Percentiles rank a stretch among this genome's conserved stretches.
These are phyloP conservation scores for Clupea harengus DNA, from an alignment of 2,113 vertebrate species.

Conservation along the genomic window DNA sequence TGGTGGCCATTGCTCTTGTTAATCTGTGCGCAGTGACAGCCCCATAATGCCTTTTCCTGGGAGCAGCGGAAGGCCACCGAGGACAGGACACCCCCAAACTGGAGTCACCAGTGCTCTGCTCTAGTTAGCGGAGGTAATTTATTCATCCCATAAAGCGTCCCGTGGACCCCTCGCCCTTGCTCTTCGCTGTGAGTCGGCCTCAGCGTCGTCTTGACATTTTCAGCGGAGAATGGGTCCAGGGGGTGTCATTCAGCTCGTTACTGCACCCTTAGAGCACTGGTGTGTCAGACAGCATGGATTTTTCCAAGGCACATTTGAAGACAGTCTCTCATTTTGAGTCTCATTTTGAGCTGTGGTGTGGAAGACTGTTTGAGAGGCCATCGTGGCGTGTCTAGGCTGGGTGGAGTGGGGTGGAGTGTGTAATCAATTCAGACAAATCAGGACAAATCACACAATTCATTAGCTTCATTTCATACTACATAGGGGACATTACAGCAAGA, in stretches of 20 bases:
- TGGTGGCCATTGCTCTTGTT: slow-evolving; percentile 53
- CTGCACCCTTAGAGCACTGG: neutral
- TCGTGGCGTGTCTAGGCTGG: neutral
- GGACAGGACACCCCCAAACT: slow-evolving; percentile 39
- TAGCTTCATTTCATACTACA: slow-evolving; percentile 26
- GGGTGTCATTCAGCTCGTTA: neutral
- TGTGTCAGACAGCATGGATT: neutral
- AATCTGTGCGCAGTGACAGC: slow-evolving; percentile 55
- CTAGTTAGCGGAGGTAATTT: slow-evolving; percentile 40
- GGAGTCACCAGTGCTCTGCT: slow-evolving; percentile 38
- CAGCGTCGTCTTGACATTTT: slow-evolving; percentile 21
- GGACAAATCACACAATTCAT: slow-evolving; percentile 24
- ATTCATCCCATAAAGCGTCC: slow-evolving; percentile 49
- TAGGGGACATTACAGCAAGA: slow-evolving; percentile 8
- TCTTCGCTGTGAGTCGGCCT: slow-evolving; percentile 22
- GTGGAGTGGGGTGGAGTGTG: neutral
- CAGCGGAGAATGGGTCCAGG: slow-evolving; percentile 27
- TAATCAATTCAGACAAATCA: neutral
- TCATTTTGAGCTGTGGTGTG: neutral
- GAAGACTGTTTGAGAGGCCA: neutral
- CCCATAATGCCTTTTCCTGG: slow-evolving; percentile 50
- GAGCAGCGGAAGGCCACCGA: slow-evolving; percentile 47
- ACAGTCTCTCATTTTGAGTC: neutral
- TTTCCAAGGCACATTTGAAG: neutral
- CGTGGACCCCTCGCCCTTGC: slow-evolving; percentile 25